Conservation (phyloP, 2,888 invertebrate species). For the Tigriopus californicus region DNA sequence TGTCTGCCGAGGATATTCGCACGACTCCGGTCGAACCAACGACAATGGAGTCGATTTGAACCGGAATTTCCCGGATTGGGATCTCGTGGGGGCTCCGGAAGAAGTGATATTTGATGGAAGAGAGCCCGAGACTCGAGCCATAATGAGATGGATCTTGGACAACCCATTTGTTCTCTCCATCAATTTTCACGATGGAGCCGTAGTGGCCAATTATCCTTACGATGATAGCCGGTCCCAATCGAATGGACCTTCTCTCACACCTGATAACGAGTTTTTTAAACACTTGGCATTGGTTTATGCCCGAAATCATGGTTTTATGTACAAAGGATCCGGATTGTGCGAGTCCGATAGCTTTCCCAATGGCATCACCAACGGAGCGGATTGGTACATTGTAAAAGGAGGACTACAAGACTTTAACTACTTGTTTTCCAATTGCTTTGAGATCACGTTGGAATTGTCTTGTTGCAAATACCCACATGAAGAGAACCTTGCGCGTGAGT, state of each 20-base stretch:
- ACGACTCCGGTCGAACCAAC: slow-evolving; percentile 54
- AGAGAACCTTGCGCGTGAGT: slow-evolving; percentile 39
- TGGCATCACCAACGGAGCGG: slow-evolving; percentile 67
- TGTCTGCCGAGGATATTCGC: slow-evolving; percentile 36
- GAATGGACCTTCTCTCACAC: slow-evolving; percentile 50
- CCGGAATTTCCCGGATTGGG: slow-evolving; percentile 68
- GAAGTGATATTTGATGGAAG: neutral
- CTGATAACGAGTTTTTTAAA: slow-evolving; percentile 57
- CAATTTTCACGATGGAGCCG: slow-evolving; percentile 61
- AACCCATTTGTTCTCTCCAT: slow-evolving; percentile 64
- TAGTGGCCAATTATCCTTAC: slow-evolving; percentile 59
- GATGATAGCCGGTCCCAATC: slow-evolving; percentile 35
- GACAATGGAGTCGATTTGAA: slow-evolving; percentile 65
- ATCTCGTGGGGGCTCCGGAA: slow-evolving; percentile 27
- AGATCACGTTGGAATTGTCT: slow-evolving; percentile 66
- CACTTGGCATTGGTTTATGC: slow-evolving; percentile 50
- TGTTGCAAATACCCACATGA: slow-evolving; percentile 58
- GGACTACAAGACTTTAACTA: slow-evolving; percentile 86
- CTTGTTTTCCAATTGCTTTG: slow-evolving; percentile 61
- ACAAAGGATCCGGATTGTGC: slow-evolving; percentile 42
- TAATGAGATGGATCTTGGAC: slow-evolving; percentile 51
- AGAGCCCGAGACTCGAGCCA: slow-evolving; percentile 58
- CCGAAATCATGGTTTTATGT: slow-evolving; percentile 49
- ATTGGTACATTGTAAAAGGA: slow-evolving; percentile 59
- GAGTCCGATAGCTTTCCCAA: slow-evolving; percentile 48